Percentiles rank a stretch among this genome's conserved stretches.
Evolutionary conservation across 2,888 invertebrate species (phyloP).

Genomic region (Catocala nupta): DNA sequence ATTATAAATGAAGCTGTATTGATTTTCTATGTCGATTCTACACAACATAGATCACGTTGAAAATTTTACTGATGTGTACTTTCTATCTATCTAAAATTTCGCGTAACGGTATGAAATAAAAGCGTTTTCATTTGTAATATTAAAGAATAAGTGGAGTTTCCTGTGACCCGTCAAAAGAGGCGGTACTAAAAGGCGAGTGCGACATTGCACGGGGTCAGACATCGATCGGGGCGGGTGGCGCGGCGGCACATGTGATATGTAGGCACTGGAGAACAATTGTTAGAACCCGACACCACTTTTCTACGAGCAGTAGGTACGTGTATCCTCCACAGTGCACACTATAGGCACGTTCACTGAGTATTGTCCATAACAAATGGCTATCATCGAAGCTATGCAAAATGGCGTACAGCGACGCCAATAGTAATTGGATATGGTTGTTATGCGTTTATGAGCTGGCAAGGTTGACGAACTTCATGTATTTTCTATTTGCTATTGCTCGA

Average conservation of each 20-base stretch:
- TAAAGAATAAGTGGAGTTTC: slow-evolving; percentile 42
- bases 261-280: slow-evolving; percentile 63
- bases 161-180: slow-evolving; percentile 68
- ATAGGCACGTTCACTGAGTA: slow-evolving; percentile 42
- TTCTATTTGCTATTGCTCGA: slow-evolving; percentile 5
- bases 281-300: slow-evolving; percentile 56
- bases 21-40: slow-evolving; percentile 4
- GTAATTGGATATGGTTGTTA: slow-evolving; percentile 31
- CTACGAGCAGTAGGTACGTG: slow-evolving; percentile 42
- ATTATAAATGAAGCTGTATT: slow-evolving; percentile 48
- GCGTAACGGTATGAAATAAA: slow-evolving; percentile 18
- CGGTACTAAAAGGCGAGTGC: slow-evolving; percentile 70
- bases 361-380: slow-evolving; percentile 46
- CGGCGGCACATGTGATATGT: slow-evolving; percentile 55
- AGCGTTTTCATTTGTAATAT: slow-evolving; percentile 28
- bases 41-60: neutral
- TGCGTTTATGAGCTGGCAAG: slow-evolving; percentile 27
- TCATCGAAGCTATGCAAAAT: slow-evolving; percentile 45
- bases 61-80: neutral
- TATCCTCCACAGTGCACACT: slow-evolving; percentile 13
- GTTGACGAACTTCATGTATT: slow-evolving; percentile 29
- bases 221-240: slow-evolving; percentile 73
- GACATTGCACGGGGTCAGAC: slow-evolving; percentile 78
- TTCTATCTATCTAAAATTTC: too few relatives aligned
- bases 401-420: slow-evolving; percentile 30